These are phyloP conservation scores for Diplazon laetatorius DNA, from an alignment of 2,888 invertebrate genomes.

Conservation along the genomic window DNA sequence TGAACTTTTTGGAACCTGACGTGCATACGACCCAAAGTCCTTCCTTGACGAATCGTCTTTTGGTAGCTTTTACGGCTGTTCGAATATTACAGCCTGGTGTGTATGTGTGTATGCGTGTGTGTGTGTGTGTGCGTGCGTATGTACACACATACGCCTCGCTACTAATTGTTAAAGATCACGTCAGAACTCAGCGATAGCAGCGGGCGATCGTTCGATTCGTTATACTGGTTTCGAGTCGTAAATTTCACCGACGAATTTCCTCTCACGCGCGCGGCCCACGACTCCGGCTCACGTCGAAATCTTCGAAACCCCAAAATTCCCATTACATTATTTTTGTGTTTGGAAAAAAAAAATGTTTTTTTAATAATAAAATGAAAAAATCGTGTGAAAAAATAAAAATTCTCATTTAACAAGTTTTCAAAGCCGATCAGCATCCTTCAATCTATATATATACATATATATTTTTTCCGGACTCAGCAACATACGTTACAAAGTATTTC, in stretches of 20 bases:
- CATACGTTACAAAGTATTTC: too few species aligned
- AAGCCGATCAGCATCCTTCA: too few species aligned
- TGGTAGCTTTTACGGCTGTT: constrained; percentile 56
- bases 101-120: too few species aligned
- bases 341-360: too few species aligned
- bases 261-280: constrained; percentile 25
- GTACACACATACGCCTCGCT: constrained; percentile 41
- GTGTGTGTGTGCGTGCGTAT: too few species aligned
- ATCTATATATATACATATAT: too few species aligned
- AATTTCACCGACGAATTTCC: constrained; percentile 55
- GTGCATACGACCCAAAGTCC: constrained; percentile 27
- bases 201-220: constrained; percentile 31
- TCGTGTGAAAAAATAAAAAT: too few species aligned
- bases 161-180: constrained; percentile 60
- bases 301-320: neutral
- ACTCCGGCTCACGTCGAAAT: constrained; percentile 18
- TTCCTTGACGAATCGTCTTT: constrained; percentile 68
- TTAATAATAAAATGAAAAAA: too few species aligned
- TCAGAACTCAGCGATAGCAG: constrained; percentile 23
- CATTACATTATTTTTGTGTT: neutral
- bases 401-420: too few species aligned
- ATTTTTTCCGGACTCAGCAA: too few species aligned
- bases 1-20: constrained; percentile 28
- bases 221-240: constrained; percentile 47
- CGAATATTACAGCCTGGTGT: constrained; percentile 52